phyloP scores from a whole-genome alignment of 1,140 invertebrate genomes.

The Leucophenga varia region DNA sequence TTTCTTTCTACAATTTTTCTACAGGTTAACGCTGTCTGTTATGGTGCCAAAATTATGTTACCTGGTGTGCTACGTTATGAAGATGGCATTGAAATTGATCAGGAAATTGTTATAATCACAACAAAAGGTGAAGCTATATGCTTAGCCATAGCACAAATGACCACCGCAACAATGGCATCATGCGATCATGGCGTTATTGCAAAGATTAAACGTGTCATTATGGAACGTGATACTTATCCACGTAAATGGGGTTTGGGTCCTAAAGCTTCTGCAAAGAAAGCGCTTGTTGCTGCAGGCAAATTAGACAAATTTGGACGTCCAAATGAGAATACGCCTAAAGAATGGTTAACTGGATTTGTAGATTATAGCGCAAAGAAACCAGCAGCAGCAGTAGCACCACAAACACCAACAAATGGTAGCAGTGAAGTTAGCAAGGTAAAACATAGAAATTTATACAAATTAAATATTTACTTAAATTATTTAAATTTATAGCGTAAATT shows the following conservation, averaged over 20 bases:
- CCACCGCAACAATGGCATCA: slow-evolving; percentile 94
- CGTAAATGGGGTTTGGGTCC: slow-evolving; percentile 97
- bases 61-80: slow-evolving; percentile 97
- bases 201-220: slow-evolving; percentile 98
- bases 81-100: slow-evolving; percentile 94
- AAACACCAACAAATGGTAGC: slow-evolving; percentile 8
- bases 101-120: slow-evolving; percentile 97
- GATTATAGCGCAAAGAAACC: slow-evolving; percentile 61
- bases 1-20: too few species aligned
- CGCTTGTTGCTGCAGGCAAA: slow-evolving; percentile 86
- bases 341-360: slow-evolving; percentile 78
- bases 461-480: slow-evolving; percentile 6
- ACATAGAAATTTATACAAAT: too few species aligned
- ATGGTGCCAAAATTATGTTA: slow-evolving; percentile 96
- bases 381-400: slow-evolving; percentile 15
- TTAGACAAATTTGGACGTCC: slow-evolving; percentile 96
- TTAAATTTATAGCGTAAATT: slow-evolving; percentile 60
- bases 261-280: slow-evolving; percentile 89
- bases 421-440: slow-evolving; percentile 30
- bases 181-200: slow-evolving; percentile 98
- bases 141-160: slow-evolving; percentile 94
- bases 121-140: slow-evolving; percentile 97
- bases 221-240: slow-evolving; percentile 99
- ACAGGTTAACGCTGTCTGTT: slow-evolving; percentile 96
- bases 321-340: slow-evolving; percentile 93